Conservation (phyloP, 1,140 invertebrate species). For the Drosophila micromelanica region DNA sequence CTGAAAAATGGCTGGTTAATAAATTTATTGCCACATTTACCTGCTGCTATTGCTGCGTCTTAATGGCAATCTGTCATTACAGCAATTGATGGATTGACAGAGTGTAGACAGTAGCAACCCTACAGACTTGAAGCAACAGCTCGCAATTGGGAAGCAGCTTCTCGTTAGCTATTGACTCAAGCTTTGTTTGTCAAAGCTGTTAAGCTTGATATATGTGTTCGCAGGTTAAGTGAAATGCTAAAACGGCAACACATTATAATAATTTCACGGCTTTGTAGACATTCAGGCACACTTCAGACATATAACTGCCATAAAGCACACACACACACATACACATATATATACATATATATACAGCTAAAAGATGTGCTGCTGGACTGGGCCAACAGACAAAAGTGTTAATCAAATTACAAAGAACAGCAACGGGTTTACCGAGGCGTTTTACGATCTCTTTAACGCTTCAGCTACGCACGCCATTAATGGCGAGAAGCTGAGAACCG, state of each 20-base stretch:
- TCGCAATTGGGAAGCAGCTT: neutral
- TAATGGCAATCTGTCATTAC: conserved; percentile 20
- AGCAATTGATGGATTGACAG: conserved; percentile 35
- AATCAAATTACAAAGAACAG: conserved; percentile 76
- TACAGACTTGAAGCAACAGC: neutral
- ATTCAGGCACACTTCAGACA: conserved; percentile 40
- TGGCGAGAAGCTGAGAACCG: conserved; percentile 5
- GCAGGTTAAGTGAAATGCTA: conserved; percentile 48
- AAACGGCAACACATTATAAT: conserved; percentile 66
- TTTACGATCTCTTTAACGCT: conserved; percentile 81
- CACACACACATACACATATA: conserved; percentile 2
- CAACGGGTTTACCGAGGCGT: conserved; percentile 66
- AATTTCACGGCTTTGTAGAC: conserved; percentile 70
- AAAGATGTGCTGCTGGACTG: conserved; percentile 4
- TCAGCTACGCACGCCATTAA: conserved; percentile 79
- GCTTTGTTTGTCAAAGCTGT: conserved; percentile 59
- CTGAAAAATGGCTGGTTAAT: conserved; percentile 27
- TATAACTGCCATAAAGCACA: conserved; percentile 33
- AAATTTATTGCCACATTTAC: conserved; percentile 23
- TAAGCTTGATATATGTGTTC: conserved; percentile 38
- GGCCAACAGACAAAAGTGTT: conserved; percentile 60
- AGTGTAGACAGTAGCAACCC: conserved; percentile 29
- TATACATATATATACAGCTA: neutral
- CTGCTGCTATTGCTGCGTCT: neutral
- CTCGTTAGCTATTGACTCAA: conserved; percentile 10